Evolutionary conservation across 2,797 vertebrate genomes (phyloP).

Genomic region (Lacerta viridis): DNA sequence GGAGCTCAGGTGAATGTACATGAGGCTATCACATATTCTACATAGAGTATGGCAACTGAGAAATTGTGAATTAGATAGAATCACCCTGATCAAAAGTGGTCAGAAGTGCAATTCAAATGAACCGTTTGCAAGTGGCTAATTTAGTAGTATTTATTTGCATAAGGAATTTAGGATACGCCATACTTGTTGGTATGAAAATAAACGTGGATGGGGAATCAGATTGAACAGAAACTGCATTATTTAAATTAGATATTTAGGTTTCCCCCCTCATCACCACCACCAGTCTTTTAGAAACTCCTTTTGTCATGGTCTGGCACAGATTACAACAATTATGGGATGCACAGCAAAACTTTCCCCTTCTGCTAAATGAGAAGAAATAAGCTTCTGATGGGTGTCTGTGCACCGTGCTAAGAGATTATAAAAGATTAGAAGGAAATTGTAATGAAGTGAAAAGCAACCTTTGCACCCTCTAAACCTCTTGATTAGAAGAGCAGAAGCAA

Average conservation of each 20-base stretch:
- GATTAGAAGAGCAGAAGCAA: constrained; percentile 71
- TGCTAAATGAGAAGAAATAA: constrained; percentile 69
- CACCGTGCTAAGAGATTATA: constrained; percentile 73
- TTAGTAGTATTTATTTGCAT: neutral
- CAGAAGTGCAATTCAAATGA: neutral
- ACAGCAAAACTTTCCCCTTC: constrained; percentile 67
- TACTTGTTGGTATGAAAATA: constrained; percentile 51
- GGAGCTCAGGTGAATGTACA: neutral
- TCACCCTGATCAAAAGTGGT: neutral
- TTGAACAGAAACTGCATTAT: constrained; percentile 37
- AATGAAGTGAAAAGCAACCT: constrained; percentile 71
- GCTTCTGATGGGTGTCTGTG: constrained; percentile 69
- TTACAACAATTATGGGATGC: constrained; percentile 64
- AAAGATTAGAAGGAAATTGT: constrained; percentile 75
- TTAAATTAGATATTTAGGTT: constrained; percentile 59
- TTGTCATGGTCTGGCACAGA: constrained; percentile 60
- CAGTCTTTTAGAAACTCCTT: constrained; percentile 40
- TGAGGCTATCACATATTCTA: neutral
- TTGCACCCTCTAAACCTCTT: constrained; percentile 64
- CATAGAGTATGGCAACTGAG: neutral
- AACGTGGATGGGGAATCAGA: neutral
- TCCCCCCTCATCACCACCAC: constrained; percentile 17
- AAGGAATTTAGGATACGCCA: neutral
- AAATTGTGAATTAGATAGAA: neutral
- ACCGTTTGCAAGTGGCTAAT: neutral